A percentile compares a stretch with the other conserved stretches of the same genome.
phyloP scores from a whole-genome alignment of 2,113 vertebrate species.

The Eonycteris spelaea region DNA sequence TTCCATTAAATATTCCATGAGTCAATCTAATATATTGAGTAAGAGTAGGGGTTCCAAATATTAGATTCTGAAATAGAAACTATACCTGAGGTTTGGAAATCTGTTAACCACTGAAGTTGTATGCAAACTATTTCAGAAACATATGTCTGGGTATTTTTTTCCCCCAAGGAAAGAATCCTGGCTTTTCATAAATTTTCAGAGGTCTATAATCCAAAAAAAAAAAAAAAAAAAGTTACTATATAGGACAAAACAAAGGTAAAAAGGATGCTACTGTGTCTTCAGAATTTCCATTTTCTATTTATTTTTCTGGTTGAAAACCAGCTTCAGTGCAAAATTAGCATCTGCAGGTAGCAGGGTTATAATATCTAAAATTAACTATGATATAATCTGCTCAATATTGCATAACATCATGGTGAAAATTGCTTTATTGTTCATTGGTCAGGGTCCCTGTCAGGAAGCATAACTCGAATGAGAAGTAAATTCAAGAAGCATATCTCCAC shows the following conservation, averaged over 20 bases:
- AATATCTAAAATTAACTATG: constrained; percentile 68
- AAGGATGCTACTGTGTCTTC: not conserved
- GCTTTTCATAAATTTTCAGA: not conserved
- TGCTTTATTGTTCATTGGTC: constrained; percentile 64
- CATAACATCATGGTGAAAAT: constrained; percentile 50
- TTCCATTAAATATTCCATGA: not conserved
- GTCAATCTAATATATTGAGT: not conserved
- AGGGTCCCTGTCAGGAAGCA: constrained; percentile 31
- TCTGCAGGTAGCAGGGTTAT: constrained; percentile 54
- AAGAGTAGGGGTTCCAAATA: not conserved
- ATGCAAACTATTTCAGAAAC: not conserved
- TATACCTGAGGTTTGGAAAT: not conserved
- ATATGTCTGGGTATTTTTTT: not conserved
- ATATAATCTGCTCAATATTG: constrained; percentile 59
- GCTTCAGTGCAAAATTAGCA: constrained; percentile 57
- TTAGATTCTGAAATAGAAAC: not conserved
- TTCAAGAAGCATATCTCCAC: not conserved
- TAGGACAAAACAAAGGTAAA: not conserved
- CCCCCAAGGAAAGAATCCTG: not conserved
- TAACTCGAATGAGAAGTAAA: constrained; percentile 34
- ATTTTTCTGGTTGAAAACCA: constrained; percentile 47
- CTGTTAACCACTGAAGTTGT: not conserved
- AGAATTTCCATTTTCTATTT: constrained; percentile 44
- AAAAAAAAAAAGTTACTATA: not conserved
- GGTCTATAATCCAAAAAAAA: not conserved